These are phyloP conservation scores for Ahaetulla prasina DNA, from an alignment of 2,113 vertebrate genomes.

Conservation along the genomic window DNA sequence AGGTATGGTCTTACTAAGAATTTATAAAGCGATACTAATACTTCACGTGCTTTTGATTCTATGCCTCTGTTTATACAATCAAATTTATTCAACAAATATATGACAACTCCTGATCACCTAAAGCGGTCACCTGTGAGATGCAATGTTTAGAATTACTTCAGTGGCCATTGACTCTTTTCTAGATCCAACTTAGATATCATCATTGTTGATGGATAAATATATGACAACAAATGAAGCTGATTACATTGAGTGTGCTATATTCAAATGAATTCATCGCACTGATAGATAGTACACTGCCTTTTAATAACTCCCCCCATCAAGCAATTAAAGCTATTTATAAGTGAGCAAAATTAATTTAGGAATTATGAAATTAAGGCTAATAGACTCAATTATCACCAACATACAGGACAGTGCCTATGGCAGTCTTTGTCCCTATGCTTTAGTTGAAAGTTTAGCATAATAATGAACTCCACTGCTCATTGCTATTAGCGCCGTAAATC, in stretches of 20 bases:
- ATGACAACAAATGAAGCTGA: slow-evolving; percentile 29
- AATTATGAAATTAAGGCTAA: slow-evolving; percentile 68
- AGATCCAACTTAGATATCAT: neutral
- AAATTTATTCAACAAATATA: neutral
- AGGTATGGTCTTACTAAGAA: neutral
- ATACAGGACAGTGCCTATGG: slow-evolving; percentile 48
- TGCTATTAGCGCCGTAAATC: neutral
- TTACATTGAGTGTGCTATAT: slow-evolving; percentile 38
- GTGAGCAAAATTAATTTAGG: slow-evolving; percentile 61
- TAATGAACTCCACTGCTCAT: slow-evolving; percentile 45
- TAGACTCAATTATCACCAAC: slow-evolving; percentile 64
- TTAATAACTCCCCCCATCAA: slow-evolving; percentile 21
- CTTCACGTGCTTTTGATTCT: neutral
- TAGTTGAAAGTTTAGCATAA: slow-evolving; percentile 41
- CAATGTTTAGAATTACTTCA: neutral
- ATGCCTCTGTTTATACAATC: neutral
- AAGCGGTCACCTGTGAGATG: neutral
- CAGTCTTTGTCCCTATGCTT: slow-evolving; percentile 52
- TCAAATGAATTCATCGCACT: slow-evolving; percentile 24
- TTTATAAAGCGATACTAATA: neutral
- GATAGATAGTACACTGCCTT: slow-evolving; percentile 33
- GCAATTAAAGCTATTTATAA: slow-evolving; percentile 61
- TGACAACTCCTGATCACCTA: neutral
- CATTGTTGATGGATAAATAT: slow-evolving; percentile 37
- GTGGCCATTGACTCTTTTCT: neutral